Conservation (phyloP, 2,888 invertebrate genomes). For the Tipula confusa region DNA sequence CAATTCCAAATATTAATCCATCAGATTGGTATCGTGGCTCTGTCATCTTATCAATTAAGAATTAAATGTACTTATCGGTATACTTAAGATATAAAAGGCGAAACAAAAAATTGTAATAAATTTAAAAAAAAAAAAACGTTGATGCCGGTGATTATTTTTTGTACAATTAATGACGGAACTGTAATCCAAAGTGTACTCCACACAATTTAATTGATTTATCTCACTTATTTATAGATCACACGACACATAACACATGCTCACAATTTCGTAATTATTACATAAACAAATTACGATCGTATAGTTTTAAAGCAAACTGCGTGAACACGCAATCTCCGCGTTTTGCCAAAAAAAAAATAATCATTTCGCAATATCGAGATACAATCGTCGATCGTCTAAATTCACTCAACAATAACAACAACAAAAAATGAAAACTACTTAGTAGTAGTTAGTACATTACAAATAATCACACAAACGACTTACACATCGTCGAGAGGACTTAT, state of each 20-base stretch:
- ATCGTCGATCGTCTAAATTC: not conserved
- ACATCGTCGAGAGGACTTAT: not conserved
- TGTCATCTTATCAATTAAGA: not conserved
- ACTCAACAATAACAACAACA: no score
- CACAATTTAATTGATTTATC: not conserved
- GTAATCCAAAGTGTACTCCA: not conserved
- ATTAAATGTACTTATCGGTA: not conserved
- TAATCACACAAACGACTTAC: not conserved
- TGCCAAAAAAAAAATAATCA: no score
- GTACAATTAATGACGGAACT: not conserved
- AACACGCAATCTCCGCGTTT: not conserved
- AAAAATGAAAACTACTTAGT: not conserved
- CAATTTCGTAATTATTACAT: not conserved
- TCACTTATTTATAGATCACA: not conserved
- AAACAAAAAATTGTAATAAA: not conserved
- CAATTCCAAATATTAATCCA: not conserved
- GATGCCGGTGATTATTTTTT: not conserved
- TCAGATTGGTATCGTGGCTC: no score
- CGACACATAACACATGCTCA: no score
- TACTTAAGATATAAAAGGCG: no score
- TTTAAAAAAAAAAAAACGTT: not conserved
- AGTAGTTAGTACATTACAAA: not conserved
- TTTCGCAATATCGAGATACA: no score
- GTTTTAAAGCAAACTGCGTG: not conserved
- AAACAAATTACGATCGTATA: not conserved